Percentiles rank a stretch among this genome's conserved stretches.
phyloP scores from a whole-genome alignment of 2,888 invertebrate species.

The Parelbella ahira region DNA sequence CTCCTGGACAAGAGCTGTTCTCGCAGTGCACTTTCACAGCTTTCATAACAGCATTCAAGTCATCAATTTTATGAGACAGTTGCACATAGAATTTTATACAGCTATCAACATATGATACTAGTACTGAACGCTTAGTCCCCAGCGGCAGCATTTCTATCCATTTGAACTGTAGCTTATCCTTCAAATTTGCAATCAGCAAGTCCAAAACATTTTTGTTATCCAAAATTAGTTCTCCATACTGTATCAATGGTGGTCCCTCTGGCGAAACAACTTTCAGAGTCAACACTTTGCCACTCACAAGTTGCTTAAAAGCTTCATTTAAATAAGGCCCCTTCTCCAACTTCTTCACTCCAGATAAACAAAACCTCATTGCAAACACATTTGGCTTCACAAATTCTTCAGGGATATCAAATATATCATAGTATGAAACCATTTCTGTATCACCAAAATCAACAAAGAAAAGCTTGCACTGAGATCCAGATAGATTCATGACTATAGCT shows the following conservation, averaged over 20 bases:
- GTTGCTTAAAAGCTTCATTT: constrained; percentile 85
- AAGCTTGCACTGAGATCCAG: constrained; percentile 86
- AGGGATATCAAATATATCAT: constrained; percentile 88
- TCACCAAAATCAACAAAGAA: constrained; percentile 92
- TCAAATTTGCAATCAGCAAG: constrained; percentile 65
- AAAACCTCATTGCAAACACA: constrained; percentile 88
- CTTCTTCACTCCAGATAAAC: constrained; percentile 85
- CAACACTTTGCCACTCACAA: constrained; percentile 83
- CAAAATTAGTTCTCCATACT: constrained; percentile 86
- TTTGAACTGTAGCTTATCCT: constrained; percentile 64
- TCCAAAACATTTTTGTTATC: constrained; percentile 81
- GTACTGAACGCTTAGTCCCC: constrained; percentile 67
- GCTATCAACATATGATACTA: constrained; percentile 84
- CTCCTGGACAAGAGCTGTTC: constrained; percentile 61
- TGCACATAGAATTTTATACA: constrained; percentile 88
- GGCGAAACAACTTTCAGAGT: constrained; percentile 84
- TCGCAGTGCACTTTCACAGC: constrained; percentile 82
- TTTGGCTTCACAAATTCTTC: constrained; percentile 85
- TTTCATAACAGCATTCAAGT: constrained; percentile 84
- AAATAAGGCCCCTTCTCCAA: constrained; percentile 79
- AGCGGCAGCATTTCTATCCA: constrained; percentile 58
- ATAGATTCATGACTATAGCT: constrained; percentile 87
- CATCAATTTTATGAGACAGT: constrained; percentile 80
- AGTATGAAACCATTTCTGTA: constrained; percentile 85
- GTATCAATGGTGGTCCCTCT: constrained; percentile 85